Evolutionary conservation across 92 coral and sea anemone genomes (phyloP).

Genomic region (Heliopora coerulea): DNA sequence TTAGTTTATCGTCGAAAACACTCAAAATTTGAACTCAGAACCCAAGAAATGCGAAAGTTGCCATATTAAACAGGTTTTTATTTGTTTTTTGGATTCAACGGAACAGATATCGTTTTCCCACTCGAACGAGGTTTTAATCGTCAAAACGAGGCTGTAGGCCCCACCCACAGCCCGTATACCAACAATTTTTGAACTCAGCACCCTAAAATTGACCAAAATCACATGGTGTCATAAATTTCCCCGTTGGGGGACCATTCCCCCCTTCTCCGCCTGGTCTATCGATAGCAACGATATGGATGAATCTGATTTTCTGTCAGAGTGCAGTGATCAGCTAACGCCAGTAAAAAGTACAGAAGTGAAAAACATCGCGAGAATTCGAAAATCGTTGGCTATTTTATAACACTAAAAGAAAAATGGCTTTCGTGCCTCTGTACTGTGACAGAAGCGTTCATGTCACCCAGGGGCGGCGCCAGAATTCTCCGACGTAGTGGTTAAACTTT

Average conservation of each 20-base stretch:
- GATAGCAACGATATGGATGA: too few relatives aligned
- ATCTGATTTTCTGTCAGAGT: too few relatives aligned
- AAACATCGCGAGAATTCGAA: too few relatives aligned
- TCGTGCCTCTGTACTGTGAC: too few relatives aligned
- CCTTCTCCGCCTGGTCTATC: conserved; percentile 35
- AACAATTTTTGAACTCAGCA: conserved; percentile 20
- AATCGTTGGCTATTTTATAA: too few relatives aligned
- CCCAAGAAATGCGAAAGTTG: neutral
- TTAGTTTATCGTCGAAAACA: too few relatives aligned
- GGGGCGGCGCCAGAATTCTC: too few relatives aligned
- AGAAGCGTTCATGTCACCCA: too few relatives aligned
- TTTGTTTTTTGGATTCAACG: neutral
- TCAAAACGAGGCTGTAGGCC: conserved; percentile 26
- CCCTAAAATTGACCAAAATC: conserved; percentile 20
- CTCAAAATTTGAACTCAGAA: neutral
- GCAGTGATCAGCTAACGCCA: too few relatives aligned
- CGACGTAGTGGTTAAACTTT: too few relatives aligned
- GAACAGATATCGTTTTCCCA: conserved; percentile 6
- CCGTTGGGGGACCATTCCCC: conserved; percentile 25
- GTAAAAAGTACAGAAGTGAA: too few relatives aligned
- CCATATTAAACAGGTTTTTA: neutral
- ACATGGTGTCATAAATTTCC: conserved; percentile 22
- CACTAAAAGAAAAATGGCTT: too few relatives aligned
- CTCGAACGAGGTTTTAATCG: conserved; percentile 10
- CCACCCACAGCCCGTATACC: conserved; percentile 33